phyloP scores from a whole-genome alignment of 1,140 invertebrate genomes.

The Homalodisca vitripennis region DNA sequence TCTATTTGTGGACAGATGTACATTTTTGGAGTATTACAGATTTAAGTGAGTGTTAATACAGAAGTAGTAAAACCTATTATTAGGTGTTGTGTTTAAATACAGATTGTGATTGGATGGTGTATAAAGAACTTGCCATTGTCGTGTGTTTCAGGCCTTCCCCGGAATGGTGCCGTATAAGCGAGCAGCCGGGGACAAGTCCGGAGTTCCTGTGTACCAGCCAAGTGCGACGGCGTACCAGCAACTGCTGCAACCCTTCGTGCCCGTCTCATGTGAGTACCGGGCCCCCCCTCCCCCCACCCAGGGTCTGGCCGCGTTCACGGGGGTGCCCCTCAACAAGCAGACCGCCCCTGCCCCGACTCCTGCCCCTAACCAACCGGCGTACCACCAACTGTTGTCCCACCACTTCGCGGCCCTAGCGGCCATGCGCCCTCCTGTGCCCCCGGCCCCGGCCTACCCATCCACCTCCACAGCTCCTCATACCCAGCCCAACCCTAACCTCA shows the following conservation, averaged over 20 bases:
- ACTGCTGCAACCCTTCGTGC: conserved; percentile 93
- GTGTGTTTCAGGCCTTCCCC: conserved; percentile 76
- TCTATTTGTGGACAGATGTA: too few species aligned
- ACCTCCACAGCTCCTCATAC: conserved; percentile 43
- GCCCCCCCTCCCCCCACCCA: conserved; percentile 53
- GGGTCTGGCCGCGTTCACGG: conserved; percentile 47
- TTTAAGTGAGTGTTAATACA: too few species aligned
- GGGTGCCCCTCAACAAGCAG: conserved; percentile 55
- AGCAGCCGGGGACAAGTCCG: conserved; percentile 91
- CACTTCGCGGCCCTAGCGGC: conserved; percentile 47
- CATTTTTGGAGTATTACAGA: too few species aligned
- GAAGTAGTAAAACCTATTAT: too few species aligned
- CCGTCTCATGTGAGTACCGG: conserved; percentile 86
- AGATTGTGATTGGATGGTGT: too few species aligned
- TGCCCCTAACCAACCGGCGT: conserved; percentile 30
- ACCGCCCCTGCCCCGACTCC: conserved; percentile 39
- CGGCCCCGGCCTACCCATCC: conserved; percentile 45
- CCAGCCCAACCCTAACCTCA: conserved; percentile 42
- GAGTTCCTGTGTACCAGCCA: conserved; percentile 93
- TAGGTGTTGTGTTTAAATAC: too few species aligned
- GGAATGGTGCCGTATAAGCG: conserved; percentile 94
- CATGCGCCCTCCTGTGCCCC: conserved; percentile 44
- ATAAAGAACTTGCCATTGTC: too few species aligned
- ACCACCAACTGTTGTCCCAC: conserved; percentile 32
- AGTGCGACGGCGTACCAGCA: conserved; percentile 85